Evolutionary conservation across 2,113 vertebrate species (phyloP).

Genomic region (Podarcis raffonei): DNA sequence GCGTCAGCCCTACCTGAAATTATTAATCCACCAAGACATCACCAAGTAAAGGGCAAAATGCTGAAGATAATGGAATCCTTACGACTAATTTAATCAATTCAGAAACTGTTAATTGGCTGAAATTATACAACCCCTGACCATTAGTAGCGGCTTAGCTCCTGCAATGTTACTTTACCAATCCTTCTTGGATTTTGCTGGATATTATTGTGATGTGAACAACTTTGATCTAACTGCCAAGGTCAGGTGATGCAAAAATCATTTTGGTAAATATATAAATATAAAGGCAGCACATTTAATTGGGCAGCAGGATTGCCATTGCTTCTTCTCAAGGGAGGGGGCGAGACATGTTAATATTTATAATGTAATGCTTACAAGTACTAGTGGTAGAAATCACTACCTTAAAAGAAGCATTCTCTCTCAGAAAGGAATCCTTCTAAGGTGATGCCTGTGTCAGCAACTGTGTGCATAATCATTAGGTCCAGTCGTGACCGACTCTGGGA

Average conservation of each 20-base stretch:
- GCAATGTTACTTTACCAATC: no score
- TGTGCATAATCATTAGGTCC: no score
- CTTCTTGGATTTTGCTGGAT: no score
- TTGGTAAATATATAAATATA: no score
- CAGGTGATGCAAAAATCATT: no score
- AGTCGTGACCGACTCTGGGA: no score
- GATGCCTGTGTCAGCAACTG: neutral
- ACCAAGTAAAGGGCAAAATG: neutral
- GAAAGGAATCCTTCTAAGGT: neutral
- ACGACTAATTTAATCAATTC: neutral
- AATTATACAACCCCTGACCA: no score
- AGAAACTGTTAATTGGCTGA: no score
- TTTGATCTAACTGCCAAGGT: no score
- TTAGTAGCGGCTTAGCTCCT: no score
- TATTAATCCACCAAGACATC: neutral
- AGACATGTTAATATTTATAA: neutral
- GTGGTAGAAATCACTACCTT: neutral
- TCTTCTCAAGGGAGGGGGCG: no score
- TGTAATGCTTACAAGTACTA: neutral
- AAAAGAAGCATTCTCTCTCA: neutral
- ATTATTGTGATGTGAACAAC: no score
- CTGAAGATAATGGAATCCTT: neutral
- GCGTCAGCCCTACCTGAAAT: neutral
- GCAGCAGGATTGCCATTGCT: neutral
- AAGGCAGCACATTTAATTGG: neutral